Conservation (phyloP, 2,113 vertebrate species). For the Bagarius yarrelli region DNA sequence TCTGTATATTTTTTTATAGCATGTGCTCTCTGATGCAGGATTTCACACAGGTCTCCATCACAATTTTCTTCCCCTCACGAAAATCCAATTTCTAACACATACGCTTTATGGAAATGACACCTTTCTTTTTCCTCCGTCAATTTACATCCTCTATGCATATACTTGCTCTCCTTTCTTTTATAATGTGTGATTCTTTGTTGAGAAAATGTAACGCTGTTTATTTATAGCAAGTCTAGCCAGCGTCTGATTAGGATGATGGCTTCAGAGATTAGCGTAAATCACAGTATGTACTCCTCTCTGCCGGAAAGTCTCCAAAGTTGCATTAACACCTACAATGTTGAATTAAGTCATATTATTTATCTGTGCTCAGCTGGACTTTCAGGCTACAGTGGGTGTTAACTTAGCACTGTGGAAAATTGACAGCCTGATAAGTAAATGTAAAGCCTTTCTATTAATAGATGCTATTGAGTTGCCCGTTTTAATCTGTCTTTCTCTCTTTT, state of each 20-base stretch:
- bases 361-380: neutral
- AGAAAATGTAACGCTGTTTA: slow-evolving; percentile 25
- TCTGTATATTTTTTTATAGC: neutral
- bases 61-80: neutral
- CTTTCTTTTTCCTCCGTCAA: neutral
- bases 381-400: slow-evolving; percentile 4
- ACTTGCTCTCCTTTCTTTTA: slow-evolving; percentile 22
- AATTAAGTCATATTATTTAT: neutral
- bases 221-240: slow-evolving; percentile 32
- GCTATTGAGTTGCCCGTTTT: slow-evolving; percentile 17
- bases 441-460: slow-evolving; percentile 35
- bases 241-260: slow-evolving; percentile 25
- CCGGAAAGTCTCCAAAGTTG: neutral
- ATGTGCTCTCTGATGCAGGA: neutral
- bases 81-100: slow-evolving; percentile 8
- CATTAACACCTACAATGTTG: slow-evolving; percentile 1
- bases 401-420: slow-evolving; percentile 16
- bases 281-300: slow-evolving; percentile 1
- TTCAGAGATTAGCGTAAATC: slow-evolving; percentile 20
- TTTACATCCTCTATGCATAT: slow-evolving; percentile 4
- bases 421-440: slow-evolving; percentile 46
- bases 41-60: neutral
- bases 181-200: slow-evolving; percentile 38
- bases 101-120: slow-evolving; percentile 4
- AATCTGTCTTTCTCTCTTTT: neutral